These are phyloP conservation scores for Scotopteryx bipunctaria DNA, from an alignment of 2,888 invertebrate genomes.

Conservation along the genomic window DNA sequence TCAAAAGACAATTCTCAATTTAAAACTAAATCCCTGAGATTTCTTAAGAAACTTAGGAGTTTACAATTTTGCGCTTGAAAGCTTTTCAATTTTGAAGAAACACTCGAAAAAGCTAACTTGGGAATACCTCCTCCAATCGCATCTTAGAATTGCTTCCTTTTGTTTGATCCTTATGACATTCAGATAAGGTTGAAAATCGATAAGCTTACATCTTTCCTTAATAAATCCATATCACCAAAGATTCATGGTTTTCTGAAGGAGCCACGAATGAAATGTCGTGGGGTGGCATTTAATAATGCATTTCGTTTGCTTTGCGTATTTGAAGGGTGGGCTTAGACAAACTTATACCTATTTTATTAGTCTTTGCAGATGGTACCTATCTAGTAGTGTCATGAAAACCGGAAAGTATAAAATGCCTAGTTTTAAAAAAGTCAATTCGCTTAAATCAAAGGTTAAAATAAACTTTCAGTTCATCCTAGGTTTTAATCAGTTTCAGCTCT, in stretches of 20 bases:
- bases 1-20: background rate
- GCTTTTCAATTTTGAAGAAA: conserved; percentile 28
- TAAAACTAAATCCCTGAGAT: conserved; percentile 8
- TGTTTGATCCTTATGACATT: background rate
- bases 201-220: background rate
- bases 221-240: conserved; percentile 29
- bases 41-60: conserved; percentile 4
- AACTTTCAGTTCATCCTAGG: too few species aligned
- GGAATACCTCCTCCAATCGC: conserved; percentile 18
- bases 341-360: conserved; percentile 67
- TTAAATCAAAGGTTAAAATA: too few species aligned
- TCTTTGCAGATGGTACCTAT: conserved; percentile 45
- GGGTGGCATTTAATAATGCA: conserved; percentile 72
- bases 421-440: too few species aligned
- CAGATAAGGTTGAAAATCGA: conserved; percentile 13
- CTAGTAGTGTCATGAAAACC: conserved; percentile 27
- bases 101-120: conserved; percentile 17
- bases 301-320: conserved; percentile 67
- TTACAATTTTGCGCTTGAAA: conserved; percentile 22
- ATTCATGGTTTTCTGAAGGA: conserved; percentile 33
- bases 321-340: conserved; percentile 47
- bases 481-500: too few species aligned
- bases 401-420: background rate
- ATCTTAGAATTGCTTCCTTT: background rate
- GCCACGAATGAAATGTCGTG: conserved; percentile 39